Percentiles rank a stretch among this genome's conserved stretches.
These are phyloP conservation scores for Atta colombica DNA, from an alignment of 1,140 invertebrate species.

Conservation along the genomic window DNA sequence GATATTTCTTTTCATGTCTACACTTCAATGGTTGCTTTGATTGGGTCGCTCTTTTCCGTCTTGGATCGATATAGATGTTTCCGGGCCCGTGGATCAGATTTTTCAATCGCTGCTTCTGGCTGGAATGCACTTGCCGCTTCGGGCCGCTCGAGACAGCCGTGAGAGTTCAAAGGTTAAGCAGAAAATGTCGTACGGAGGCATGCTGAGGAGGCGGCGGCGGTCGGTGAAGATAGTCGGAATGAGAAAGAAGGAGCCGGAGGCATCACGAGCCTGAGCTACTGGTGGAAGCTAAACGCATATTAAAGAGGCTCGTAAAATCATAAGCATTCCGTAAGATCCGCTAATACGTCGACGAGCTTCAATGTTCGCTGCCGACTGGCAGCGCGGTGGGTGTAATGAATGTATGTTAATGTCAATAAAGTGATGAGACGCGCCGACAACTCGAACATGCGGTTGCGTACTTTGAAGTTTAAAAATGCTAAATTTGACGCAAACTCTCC, in stretches of 20 bases:
- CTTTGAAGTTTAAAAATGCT: constrained; percentile 20
- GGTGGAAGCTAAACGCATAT: constrained; percentile 82
- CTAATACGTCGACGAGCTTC: constrained; percentile 78
- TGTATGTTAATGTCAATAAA: constrained; percentile 78
- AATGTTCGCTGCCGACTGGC: constrained; percentile 32
- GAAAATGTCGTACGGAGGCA: constrained; percentile 76
- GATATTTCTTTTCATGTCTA: constrained; percentile 9
- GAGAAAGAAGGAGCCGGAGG: constrained; percentile 33
- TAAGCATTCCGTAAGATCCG: constrained; percentile 83
- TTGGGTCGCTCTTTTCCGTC: constrained; percentile 5
- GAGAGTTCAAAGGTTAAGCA: constrained; percentile 77
- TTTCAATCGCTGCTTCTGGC: constrained; percentile 66
- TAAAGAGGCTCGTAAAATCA: constrained; percentile 85
- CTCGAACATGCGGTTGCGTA: background rate
- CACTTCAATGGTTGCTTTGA: background rate
- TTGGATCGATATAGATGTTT: constrained; percentile 71
- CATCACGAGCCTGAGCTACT: constrained; percentile 70
- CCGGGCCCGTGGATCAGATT: constrained; percentile 49
- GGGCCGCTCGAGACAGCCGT: constrained; percentile 34
- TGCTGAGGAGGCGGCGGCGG: constrained; percentile 26
- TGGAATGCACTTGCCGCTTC: constrained; percentile 75
- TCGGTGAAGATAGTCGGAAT: background rate
- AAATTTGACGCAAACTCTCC: background rate
- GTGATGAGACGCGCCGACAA: constrained; percentile 51
- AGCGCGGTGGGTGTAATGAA: constrained; percentile 73